Evolutionary conservation across 2,113 vertebrate species (phyloP).

Genomic region (Pogonocichla stellata): DNA sequence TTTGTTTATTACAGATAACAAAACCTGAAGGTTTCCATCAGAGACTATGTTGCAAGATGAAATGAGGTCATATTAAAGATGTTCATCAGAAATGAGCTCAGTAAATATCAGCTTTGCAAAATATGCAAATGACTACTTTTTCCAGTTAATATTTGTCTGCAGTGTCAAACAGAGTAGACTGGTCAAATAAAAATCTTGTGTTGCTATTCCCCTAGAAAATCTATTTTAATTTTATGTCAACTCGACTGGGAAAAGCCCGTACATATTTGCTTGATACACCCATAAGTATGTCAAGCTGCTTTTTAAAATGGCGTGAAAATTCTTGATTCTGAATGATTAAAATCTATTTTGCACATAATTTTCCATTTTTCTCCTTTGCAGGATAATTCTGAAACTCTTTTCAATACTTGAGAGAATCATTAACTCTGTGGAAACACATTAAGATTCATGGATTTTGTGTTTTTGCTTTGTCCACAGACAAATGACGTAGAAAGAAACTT

Average conservation of each 20-base stretch:
- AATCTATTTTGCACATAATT: background rate
- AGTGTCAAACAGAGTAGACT: background rate
- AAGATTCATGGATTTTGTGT: background rate
- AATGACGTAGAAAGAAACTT: background rate
- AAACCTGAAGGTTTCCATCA: background rate
- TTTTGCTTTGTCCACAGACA: background rate
- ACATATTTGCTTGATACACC: background rate
- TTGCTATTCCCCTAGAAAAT: background rate
- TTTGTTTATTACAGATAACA: conserved; percentile 13
- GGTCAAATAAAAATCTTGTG: background rate
- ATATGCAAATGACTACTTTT: background rate
- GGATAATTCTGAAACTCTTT: background rate
- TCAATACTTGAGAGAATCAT: background rate
- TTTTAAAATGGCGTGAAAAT: background rate
- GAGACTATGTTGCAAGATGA: background rate
- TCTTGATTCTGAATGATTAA: conserved; percentile 4
- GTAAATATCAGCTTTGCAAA: background rate
- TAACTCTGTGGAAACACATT: background rate
- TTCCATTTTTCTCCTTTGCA: conserved; percentile 4
- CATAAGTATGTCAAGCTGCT: background rate
- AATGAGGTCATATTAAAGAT: background rate
- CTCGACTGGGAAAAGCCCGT: background rate
- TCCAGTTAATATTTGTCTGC: background rate
- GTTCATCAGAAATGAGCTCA: background rate
- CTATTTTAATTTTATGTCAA: background rate